Evolutionary conservation across 2,113 vertebrate species (phyloP).

Genomic region (Dipodomys spectabilis): DNA sequence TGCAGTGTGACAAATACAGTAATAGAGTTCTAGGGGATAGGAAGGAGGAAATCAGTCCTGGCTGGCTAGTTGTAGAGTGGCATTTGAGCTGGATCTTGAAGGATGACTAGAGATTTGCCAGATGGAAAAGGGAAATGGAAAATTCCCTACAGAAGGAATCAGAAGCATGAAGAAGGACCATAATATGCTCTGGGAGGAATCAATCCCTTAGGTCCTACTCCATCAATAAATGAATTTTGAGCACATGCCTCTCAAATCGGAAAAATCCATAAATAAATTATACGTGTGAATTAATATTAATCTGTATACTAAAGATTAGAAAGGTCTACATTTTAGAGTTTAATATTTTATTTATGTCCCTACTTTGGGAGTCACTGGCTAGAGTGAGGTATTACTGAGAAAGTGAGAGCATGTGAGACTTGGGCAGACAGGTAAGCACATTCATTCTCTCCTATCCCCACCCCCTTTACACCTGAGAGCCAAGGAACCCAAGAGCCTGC

Average conservation of each 20-base stretch:
- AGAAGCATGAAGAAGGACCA: background rate
- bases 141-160: background rate
- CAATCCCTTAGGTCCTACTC: background rate
- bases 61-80: background rate
- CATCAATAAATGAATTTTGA: background rate
- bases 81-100: background rate
- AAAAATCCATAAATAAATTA: background rate
- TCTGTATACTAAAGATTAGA: background rate
- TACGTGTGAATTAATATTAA: background rate
- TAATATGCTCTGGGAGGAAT: background rate
- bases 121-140: background rate
- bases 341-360: background rate
- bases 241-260: background rate
- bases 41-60: background rate
- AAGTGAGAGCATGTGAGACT: background rate
- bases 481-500: background rate
- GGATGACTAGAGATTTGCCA: background rate
- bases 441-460: too few relatives aligned
- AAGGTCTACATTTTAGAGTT: background rate
- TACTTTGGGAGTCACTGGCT: background rate
- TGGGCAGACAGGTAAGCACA: too few relatives aligned
- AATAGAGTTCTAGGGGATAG: fast-evolving
- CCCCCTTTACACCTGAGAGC: background rate
- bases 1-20: background rate
- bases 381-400: background rate